Evolutionary conservation across 2,888 invertebrate genomes (phyloP), one percentile per base, ranked within the genome.

Genomic region (Tanytarsus gracilentus): DNA sequence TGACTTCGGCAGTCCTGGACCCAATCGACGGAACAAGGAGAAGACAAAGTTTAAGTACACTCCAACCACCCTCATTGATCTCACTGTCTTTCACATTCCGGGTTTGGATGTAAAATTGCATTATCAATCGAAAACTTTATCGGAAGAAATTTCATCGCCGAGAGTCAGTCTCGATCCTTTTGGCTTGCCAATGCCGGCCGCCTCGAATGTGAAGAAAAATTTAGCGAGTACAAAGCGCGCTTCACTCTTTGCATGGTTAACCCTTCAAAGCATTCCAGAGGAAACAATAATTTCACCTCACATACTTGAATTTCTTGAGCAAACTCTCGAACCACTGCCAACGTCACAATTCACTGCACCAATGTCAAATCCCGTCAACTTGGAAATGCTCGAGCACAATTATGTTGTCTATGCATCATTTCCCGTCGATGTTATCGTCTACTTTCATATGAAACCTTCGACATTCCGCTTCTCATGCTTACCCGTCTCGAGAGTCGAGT

Each of bases 271-370:
- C 69, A 92, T 98, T 66, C 97, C 98, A 0, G 95, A 93, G 71
- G 97, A 98, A 75, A 98, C 98, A 25, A 87, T 97, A 65, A 93
- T 99, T 69, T 95, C 93, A 65, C 98, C 99, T 0, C 94, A 95
- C 68, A 90, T 99, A 66, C 78, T 99, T 59, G 95, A 97, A 74
- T 99, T 98, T 74, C 74, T 99, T 64, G 98, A 99, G 70, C 97
- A 97, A 75, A 95, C 96, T 0, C 74, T 98, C 33, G 97, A 98
- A 69, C 96, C 97, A 0, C 90, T 98, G 69, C 95, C 96, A 0
- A 79, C 82, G 1, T 82, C 83, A 65, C 76, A 78, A 0, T 78
- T 74, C 44, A 66, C 65, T 23, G 67, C 66, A 44, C 66, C 67
- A 23, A 68, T 72, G 0, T 67, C 68, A 2, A 70, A 71, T 63